Evolutionary conservation across 1,140 invertebrate species (phyloP).

Genomic region (Latrodectus geometricus): DNA sequence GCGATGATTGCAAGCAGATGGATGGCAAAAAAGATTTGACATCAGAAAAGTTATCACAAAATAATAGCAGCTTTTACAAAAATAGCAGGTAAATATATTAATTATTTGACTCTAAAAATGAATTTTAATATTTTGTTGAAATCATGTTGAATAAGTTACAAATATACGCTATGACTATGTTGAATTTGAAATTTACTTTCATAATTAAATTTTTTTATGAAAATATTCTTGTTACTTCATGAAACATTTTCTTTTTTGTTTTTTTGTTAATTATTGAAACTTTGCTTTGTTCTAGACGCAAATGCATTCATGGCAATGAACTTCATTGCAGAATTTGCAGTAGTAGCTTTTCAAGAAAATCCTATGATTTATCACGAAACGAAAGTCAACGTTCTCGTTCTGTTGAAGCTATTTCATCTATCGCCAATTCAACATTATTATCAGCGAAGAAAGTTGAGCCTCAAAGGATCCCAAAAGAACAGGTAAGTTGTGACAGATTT

Average conservation of each 20-base stretch:
- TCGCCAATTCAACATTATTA: not conserved
- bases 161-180: too few relatives aligned
- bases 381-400: slow-evolving; percentile 13
- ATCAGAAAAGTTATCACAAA: not conserved
- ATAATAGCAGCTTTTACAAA: not conserved
- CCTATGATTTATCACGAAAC: slow-evolving; percentile 9
- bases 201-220: too few relatives aligned
- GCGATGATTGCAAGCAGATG: slow-evolving; percentile 51
- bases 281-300: not conserved
- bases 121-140: too few relatives aligned
- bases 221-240: too few relatives aligned
- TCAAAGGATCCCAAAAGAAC: slow-evolving; percentile 10
- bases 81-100: not conserved
- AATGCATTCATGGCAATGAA: slow-evolving; percentile 34
- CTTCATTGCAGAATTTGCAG: slow-evolving; percentile 19
- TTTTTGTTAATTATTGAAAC: not conserved
- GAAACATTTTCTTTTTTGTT: not conserved
- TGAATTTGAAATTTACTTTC: too few relatives aligned
- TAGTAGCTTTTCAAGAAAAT: slow-evolving; percentile 11
- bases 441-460: slow-evolving; percentile 8
- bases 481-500: not conserved
- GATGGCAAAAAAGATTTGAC: slow-evolving; percentile 10
- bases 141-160: too few relatives aligned
- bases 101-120: too few relatives aligned
- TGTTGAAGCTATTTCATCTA: slow-evolving; percentile 3